These are phyloP conservation scores for Nemopilema nomurai DNA, from an alignment of 30 jellyfish, hydroid and myxozoan genomes.

Conservation along the genomic window DNA sequence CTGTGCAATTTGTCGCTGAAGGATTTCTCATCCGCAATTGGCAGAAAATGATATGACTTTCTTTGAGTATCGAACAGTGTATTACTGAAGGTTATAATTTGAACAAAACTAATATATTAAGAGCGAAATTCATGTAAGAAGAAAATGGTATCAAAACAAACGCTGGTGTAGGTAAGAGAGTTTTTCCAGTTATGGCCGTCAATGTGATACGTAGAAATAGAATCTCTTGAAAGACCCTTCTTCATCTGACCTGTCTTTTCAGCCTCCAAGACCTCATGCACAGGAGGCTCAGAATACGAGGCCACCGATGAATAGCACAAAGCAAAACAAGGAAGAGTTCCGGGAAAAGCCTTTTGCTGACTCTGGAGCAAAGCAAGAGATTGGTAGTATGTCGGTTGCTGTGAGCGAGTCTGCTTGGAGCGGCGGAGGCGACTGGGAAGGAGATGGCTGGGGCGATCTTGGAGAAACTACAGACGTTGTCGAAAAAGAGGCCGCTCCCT, in stretches of 20 bases:
- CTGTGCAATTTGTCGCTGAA: too few relatives aligned
- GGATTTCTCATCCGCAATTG: too few relatives aligned
- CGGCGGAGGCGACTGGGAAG: conserved; percentile 55
- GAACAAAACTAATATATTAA: too few relatives aligned
- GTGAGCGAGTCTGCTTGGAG: conserved; percentile 34
- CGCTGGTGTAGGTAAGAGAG: too few relatives aligned
- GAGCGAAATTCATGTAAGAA: too few relatives aligned
- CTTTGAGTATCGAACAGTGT: too few relatives aligned
- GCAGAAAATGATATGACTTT: too few relatives aligned
- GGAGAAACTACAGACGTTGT: not conserved
- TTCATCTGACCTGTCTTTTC: not conserved
- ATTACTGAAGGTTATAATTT: too few relatives aligned
- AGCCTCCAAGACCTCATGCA: not conserved
- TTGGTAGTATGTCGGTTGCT: not conserved
- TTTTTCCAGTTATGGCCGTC: too few relatives aligned
- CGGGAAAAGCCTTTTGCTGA: not conserved
- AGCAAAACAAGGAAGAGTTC: not conserved
- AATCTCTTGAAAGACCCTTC: too few relatives aligned
- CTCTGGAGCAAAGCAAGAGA: not conserved
- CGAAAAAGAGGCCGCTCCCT: conserved; percentile 7
- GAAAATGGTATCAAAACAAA: too few relatives aligned
- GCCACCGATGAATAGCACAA: not conserved
- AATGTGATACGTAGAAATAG: too few relatives aligned
- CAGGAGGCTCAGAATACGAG: not conserved
- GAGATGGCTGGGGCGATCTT: conserved; percentile 75